phyloP scores from a whole-genome alignment of 2,797 vertebrate genomes.

The Moxostoma hubbsi region DNA sequence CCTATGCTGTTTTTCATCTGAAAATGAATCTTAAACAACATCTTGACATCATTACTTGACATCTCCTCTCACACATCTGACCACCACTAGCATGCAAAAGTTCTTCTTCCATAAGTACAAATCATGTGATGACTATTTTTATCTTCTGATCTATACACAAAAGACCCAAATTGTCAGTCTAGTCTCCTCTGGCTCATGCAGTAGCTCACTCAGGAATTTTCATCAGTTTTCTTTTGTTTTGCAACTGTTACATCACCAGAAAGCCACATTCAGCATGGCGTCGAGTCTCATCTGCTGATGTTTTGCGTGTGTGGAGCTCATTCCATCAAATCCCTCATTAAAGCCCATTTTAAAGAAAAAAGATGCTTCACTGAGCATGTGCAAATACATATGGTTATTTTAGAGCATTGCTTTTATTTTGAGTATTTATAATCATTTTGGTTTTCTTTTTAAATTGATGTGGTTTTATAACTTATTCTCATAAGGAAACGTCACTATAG shows the following conservation, averaged over 20 bases:
- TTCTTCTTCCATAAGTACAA: background rate
- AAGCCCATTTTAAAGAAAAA: slow-evolving; percentile 59
- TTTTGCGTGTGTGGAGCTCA: slow-evolving; percentile 64
- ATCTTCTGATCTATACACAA: slow-evolving; percentile 63
- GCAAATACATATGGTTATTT: slow-evolving; percentile 8
- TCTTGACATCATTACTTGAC: slow-evolving; percentile 4
- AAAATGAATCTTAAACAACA: background rate
- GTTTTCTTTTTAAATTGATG: no score
- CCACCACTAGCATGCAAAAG: background rate
- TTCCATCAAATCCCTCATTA: slow-evolving; percentile 60
- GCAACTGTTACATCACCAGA: slow-evolving; percentile 59
- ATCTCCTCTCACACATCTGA: background rate
- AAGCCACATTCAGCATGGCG: slow-evolving; percentile 4
- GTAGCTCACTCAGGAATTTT: slow-evolving; percentile 54
- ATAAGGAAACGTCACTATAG: no score
- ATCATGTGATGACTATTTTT: background rate
- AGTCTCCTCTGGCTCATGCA: slow-evolving; percentile 61
- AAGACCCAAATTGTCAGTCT: slow-evolving; percentile 68
- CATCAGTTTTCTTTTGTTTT: slow-evolving; percentile 47
- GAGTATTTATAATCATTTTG: no score
- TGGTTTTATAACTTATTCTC: no score
- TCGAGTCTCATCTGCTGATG: slow-evolving; percentile 41
- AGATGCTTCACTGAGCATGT: slow-evolving; percentile 61
- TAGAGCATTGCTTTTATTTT: background rate
- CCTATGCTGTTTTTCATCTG: background rate